These are phyloP conservation scores for Eucidaris tribuloides DNA, from an alignment of 35 echinoderm and acorn worm genomes.

Conservation along the genomic window DNA sequence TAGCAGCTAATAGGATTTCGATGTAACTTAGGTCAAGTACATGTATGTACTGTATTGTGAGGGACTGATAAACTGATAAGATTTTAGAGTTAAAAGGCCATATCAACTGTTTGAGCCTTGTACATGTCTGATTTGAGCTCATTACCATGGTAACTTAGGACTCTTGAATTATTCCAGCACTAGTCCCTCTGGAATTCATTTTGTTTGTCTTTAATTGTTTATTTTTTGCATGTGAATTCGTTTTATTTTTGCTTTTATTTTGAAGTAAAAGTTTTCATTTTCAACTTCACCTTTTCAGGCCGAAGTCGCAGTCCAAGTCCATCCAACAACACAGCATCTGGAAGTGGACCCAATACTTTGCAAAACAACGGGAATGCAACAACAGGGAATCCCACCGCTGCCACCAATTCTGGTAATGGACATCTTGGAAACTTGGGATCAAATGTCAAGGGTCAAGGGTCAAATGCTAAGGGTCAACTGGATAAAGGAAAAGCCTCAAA, in stretches of 20 bases:
- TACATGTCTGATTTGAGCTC: not conserved
- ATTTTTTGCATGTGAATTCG: not conserved
- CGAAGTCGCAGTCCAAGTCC: conserved; percentile 50
- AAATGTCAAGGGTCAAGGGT: conserved; percentile 8
- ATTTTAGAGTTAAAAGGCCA: not conserved
- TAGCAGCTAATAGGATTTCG: too few species aligned
- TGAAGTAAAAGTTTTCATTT: not conserved
- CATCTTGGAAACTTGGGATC: not conserved
- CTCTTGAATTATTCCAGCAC: not conserved
- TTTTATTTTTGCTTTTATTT: not conserved
- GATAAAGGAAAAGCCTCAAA: not conserved
- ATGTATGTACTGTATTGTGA: too few species aligned
- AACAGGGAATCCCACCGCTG: not conserved
- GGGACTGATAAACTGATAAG: too few species aligned
- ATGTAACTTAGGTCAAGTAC: too few species aligned
- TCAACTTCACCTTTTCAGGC: not conserved
- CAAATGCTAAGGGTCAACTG: conserved; percentile 18
- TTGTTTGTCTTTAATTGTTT: too few species aligned
- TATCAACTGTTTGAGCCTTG: not conserved
- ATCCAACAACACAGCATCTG: not conserved
- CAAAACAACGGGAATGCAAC: not conserved
- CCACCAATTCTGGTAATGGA: not conserved
- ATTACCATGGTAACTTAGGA: too few species aligned
- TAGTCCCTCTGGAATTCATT: not conserved
- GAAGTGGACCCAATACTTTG: not conserved